Conservation (phyloP, 2,797 vertebrate species). For the Botia almorhae region DNA sequence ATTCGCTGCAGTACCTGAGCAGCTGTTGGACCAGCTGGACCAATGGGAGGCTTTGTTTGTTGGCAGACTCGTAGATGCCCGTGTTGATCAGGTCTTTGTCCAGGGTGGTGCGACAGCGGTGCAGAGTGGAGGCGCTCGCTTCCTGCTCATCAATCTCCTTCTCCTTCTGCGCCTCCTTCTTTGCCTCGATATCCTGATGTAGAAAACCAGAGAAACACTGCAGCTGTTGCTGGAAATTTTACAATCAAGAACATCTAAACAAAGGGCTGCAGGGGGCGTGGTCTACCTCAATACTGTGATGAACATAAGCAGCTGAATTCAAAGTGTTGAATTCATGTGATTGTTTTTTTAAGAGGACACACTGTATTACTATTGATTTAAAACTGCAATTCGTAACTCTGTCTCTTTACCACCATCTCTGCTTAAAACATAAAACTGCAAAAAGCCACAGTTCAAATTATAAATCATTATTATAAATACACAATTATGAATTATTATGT, state of each 20-base stretch:
- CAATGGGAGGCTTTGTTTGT: slow-evolving; percentile 93
- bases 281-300: too few relatives aligned
- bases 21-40: slow-evolving; percentile 97
- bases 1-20: slow-evolving; percentile 80
- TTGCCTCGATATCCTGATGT: slow-evolving; percentile 95
- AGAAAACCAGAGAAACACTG: not conserved
- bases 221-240: not conserved
- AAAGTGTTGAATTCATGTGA: too few relatives aligned
- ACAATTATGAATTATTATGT: too few relatives aligned
- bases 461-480: too few relatives aligned
- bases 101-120: slow-evolving; percentile 89
- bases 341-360: too few relatives aligned
- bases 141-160: slow-evolving; percentile 99
- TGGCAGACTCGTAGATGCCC: slow-evolving; percentile 94
- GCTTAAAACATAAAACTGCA: too few relatives aligned
- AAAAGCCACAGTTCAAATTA: too few relatives aligned
- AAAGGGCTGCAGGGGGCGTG: too few relatives aligned
- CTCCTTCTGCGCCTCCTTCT: slow-evolving; percentile 98
- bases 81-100: slow-evolving; percentile 99
- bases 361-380: too few relatives aligned
- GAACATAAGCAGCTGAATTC: too few relatives aligned
- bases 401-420: too few relatives aligned
- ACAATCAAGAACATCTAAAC: not conserved
- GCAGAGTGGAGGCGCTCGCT: slow-evolving; percentile 91
- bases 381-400: too few relatives aligned